Evolutionary conservation across 1,140 invertebrate species (phyloP).

Genomic region (Brachionus rotundiformis): DNA sequence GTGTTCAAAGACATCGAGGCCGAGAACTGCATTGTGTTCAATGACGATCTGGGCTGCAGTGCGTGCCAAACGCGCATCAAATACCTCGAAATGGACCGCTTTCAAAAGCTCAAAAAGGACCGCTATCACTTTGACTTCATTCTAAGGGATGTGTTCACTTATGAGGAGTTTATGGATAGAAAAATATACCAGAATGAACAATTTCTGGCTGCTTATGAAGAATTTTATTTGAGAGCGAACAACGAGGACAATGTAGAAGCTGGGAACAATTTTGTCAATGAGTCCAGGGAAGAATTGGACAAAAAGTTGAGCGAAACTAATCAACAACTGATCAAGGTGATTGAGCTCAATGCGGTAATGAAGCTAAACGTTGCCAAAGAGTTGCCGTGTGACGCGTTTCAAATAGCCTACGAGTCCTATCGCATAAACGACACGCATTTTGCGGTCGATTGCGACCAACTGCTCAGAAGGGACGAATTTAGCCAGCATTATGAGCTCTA

Average conservation of each 20-base stretch:
- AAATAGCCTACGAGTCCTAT: conserved; percentile 26
- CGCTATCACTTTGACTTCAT: neutral
- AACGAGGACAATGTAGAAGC: neutral
- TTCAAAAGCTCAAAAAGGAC: conserved; percentile 33
- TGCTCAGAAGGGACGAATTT: conserved; percentile 30
- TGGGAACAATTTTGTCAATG: neutral
- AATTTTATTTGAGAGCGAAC: neutral
- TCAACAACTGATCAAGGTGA: neutral
- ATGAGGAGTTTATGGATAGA: conserved; percentile 29
- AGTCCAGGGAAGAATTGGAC: neutral
- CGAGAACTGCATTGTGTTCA: conserved; percentile 49
- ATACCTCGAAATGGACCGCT: conserved; percentile 27
- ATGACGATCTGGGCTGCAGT: conserved; percentile 38
- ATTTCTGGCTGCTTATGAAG: conserved; percentile 29
- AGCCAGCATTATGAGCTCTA: conserved; percentile 11
- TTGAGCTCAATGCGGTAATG: neutral
- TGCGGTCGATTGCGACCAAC: neutral
- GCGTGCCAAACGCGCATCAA: conserved; percentile 45
- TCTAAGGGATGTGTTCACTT: neutral
- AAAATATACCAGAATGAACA: neutral
- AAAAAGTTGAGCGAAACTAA: neutral
- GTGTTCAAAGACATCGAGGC: conserved; percentile 48
- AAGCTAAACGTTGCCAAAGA: conserved; percentile 48
- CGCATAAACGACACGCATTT: conserved; percentile 9
- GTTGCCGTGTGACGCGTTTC: conserved; percentile 49